Base-by-base conservation (phyloP, 2,888 invertebrate genomes). In the Stenchaetothrips biformis region DNA sequence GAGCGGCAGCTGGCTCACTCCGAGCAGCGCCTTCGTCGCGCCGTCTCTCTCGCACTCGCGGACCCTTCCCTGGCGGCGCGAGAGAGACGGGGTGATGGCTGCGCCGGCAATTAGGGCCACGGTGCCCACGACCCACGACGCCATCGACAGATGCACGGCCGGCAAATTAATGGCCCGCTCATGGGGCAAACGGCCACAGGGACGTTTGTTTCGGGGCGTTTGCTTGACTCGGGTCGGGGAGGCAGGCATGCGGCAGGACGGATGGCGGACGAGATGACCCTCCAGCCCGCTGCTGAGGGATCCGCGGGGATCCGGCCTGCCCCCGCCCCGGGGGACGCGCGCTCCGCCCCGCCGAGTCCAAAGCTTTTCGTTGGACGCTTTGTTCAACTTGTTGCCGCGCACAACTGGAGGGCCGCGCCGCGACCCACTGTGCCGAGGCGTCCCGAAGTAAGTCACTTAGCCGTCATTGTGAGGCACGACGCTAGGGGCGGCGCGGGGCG, bases 131-230 rank as follows among this genome's bases (percentile, higher is more conserved):
- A 4, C 53, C 53, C 53, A 18, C 53, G 21, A 18, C 67, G 21
- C 67, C 67, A 25, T 74, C 67, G 67, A 74, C 67, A 74, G 67
- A 74, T 74, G 67, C 25, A 74, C 67, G 25, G 67, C 67, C 11
- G 25, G 53, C 67, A 21, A 74, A 74, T 74, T 74, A 74, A 74
- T 74, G 67, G 67, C 21, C 67, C 67, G 67, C 25, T 74, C 67
- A 74, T 74, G 67, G 67, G 67, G 37, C 37, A 37, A 37, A 37
- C 37, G 37, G 37, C 21, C 67, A 25, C 25, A 25, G 67, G 67
- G 67, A 74, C 67, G 25, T 74, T 74, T 74, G 67, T 74, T 74
- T 74, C 25, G 67, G 7, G 67, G 67, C 37, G 67, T 74, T 9
- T 13, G 67, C 67, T 18, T 13, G 59, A 59, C 18, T 16, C 13